Evolutionary conservation across 35 echinoderm and acorn worm genomes (phyloP), one percentile per base, ranked within the genome.

Genomic region (Lytechinus pictus): DNA sequence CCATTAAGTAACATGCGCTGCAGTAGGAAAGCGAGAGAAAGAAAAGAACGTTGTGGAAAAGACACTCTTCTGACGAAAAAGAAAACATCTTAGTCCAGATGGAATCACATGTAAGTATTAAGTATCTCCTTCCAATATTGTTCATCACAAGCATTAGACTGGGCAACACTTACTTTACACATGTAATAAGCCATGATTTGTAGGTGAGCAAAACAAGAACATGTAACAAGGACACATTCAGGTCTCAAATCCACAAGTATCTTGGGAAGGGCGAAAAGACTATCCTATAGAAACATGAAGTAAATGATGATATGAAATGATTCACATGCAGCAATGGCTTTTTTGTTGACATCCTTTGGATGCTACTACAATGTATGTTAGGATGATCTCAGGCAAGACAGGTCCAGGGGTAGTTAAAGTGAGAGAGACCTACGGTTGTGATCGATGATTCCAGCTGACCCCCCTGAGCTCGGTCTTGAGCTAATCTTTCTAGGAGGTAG

Each of bases 351-450:
- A 71, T 71, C 61, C 19, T 79, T 16, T 7, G 16, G 21, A 79
- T 79, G 66, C 9, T 58, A 58, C 56, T 58, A 58, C 66, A 79
- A 79, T 79, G 16, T 58, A 24, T 79, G 66, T 79, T 79, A 79
- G 66, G 21, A 79, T 79, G 19, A 24, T 7, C 21, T 5, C 19
- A 79, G 66, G 66, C 66, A 79, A 79, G n/a, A 8, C 3, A 5
- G 21, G n/a, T 79, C 21, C 66, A 79, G 56, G 9, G 56, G 13
- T 9, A 88, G 86, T 3, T 3, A 88, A n/a, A 24, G 86, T 24
- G 86, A 54, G n/a, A 52, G 54, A 54, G 52, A 93, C 92, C 92
- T 93, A 93, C 92, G 92, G 54, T 93, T 93, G 52, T 29, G 92
- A 93, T 93, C 92, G 29, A 93, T n/a, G 88, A 44, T 44, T 44